Conservation (phyloP, 2,797 vertebrate genomes). For the Crenichthys baileyi region DNA sequence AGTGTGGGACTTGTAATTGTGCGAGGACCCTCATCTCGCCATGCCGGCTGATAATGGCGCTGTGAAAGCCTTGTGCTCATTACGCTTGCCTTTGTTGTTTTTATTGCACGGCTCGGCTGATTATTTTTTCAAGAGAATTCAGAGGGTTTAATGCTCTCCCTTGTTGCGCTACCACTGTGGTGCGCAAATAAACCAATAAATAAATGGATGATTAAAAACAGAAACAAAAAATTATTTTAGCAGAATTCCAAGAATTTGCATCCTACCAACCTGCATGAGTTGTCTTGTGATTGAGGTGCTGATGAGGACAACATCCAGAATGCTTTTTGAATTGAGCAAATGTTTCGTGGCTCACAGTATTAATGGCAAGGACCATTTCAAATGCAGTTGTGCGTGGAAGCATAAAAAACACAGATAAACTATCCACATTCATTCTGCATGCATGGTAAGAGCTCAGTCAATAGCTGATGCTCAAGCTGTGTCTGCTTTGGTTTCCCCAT, state of each 20-base stretch:
- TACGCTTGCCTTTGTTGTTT: conserved; percentile 75
- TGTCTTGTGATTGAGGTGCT: conserved; percentile 24
- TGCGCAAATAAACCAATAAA: conserved; percentile 53
- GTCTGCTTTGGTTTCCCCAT: conserved; percentile 55
- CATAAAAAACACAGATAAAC: conserved; percentile 64
- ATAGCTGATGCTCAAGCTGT: conserved; percentile 27
- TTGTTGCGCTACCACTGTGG: conserved; percentile 41
- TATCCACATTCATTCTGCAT: conserved; percentile 55
- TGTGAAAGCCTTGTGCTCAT: conserved; percentile 77
- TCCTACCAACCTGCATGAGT: conserved; percentile 21
- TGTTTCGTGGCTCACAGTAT: conserved; percentile 43
- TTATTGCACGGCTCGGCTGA: conserved; percentile 70
- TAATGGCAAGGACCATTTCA: conserved; percentile 57
- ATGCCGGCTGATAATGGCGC: conserved; percentile 75
- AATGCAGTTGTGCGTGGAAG: conserved; percentile 39
- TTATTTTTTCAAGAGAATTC: conserved; percentile 70
- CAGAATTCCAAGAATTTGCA: conserved; percentile 43
- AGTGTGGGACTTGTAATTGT: conserved; percentile 80
- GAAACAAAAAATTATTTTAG: conserved; percentile 17
- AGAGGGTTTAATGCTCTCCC: conserved; percentile 61
- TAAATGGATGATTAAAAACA: conserved; percentile 35
- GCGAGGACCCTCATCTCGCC: conserved; percentile 74
- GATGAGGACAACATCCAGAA: conserved; percentile 49
- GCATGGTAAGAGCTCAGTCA: conserved; percentile 60
- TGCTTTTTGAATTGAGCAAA: conserved; percentile 56